Base-by-base conservation (phyloP, 2,888 invertebrate genomes). In the Lacanobia wlatinum region DNA sequence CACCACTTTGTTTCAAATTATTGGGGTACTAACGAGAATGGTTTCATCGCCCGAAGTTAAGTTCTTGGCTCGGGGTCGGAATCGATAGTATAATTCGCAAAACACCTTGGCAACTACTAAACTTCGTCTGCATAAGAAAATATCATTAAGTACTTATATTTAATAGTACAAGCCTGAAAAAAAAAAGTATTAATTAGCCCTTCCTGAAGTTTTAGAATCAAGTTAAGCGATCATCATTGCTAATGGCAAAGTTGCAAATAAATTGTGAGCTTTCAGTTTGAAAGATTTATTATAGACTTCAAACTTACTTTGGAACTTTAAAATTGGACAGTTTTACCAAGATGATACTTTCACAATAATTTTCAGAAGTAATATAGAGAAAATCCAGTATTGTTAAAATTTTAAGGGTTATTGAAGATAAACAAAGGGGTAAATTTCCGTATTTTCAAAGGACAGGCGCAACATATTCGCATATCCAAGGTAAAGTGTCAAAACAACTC, bases 1-100 rank as follows among this genome's bases (percentile, higher is more conserved):
- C 23, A 50, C 23, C 67, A 60, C 34, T 70, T 48, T 40, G 34
- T 79, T 62, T 38, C 28, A 76, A 70, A 70, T 76, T 55, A 68
- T 64, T 56, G 18, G n/a, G 12, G 46, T 52, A 48, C 52, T 72
- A 73, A 53, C 28, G 4, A 1, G 18, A 65, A 64, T 46, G 40
- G 21, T 50, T 56, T 64, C 18, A 53, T 53, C 8, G 65, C 64
- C 21, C 46, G 4, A 69, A 69, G n/a, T 23, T 50, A 6, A 62
- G 46, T n/a, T 8, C 18, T 55, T 48, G 10, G 10, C 21, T 55
- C 28, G 53, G 28, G 28, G 14, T 46, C 23, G 28, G 21, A 38
- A 23, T 14, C 52, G 10, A 21, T 12, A 48, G 5, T 43, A 18
- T 28, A 1, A 60, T 55, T 73, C 60, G 46, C 46, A 46, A 38